phyloP scores from a whole-genome alignment of 2,797 vertebrate genomes.

The Xenops minutus region DNA sequence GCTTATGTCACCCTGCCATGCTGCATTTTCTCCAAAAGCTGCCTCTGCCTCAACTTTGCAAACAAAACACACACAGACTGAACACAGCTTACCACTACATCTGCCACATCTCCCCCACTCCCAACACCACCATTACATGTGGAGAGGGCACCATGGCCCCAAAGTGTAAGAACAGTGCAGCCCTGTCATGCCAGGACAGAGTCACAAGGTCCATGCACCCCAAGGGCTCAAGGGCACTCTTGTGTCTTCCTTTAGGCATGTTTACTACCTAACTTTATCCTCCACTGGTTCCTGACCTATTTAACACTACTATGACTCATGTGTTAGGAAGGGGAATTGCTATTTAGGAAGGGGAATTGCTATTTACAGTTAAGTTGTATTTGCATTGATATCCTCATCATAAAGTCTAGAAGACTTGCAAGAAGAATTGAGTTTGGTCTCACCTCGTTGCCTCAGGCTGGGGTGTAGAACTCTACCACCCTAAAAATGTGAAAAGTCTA shows the following conservation, averaged over 20 bases:
- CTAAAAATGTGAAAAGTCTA: not conserved
- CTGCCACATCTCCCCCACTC: rapidly evolving
- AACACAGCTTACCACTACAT: not conserved
- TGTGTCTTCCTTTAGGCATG: not conserved
- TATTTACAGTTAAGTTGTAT: not conserved
- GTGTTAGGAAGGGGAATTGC: not conserved
- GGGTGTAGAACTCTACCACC: not conserved
- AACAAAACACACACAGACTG: rapidly evolving
- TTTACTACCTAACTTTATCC: not conserved
- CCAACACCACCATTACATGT: not conserved
- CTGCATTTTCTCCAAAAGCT: not conserved
- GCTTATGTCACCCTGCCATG: not conserved
- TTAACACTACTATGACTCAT: not conserved
- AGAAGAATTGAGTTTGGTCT: not conserved
- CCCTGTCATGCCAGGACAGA: not conserved
- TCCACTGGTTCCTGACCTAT: not conserved
- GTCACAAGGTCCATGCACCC: not conserved
- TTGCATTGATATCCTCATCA: not conserved
- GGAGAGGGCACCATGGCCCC: not conserved
- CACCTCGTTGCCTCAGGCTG: not conserved
- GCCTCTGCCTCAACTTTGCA: not conserved
- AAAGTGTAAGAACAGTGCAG: not conserved
- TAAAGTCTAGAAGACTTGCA: not conserved
- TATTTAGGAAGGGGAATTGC: not conserved
- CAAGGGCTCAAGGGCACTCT: not conserved